Percentiles rank a stretch among this genome's conserved stretches.
These are phyloP conservation scores for Picathartes gymnocephalus DNA, from an alignment of 2,113 vertebrate genomes.

Conservation along the genomic window DNA sequence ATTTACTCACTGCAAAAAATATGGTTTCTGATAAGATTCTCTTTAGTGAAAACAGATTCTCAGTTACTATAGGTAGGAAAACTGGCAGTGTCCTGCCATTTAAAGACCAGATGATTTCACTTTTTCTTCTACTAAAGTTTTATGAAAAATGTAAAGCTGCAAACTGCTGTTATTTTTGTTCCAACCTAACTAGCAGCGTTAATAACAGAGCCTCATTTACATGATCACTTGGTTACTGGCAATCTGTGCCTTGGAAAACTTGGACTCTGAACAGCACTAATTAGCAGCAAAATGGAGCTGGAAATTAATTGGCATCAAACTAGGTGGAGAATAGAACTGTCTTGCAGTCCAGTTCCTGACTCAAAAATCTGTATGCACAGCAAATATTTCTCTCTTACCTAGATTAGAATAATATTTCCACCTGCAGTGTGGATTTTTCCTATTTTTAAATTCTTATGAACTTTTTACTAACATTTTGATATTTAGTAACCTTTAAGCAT, in stretches of 20 bases:
- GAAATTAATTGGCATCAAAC: conserved; percentile 46
- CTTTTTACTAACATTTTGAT: background rate
- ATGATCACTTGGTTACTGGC: conserved; percentile 4
- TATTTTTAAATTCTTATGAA: background rate
- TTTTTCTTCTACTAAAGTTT: background rate
- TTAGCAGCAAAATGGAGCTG: conserved; percentile 24
- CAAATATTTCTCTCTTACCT: background rate
- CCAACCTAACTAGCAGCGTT: background rate
- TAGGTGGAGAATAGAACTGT: background rate
- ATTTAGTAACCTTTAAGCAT: background rate
- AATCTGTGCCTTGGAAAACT: conserved; percentile 31
- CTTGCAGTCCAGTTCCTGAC: background rate
- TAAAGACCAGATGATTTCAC: background rate
- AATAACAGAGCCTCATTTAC: conserved; percentile 5
- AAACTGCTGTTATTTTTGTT: conserved; percentile 24
- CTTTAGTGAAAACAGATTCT: background rate
- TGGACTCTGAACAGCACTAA: conserved; percentile 29
- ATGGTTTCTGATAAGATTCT: background rate
- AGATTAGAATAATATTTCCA: background rate
- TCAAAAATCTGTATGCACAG: background rate
- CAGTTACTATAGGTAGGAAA: background rate
- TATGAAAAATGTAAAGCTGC: background rate
- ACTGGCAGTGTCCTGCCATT: background rate
- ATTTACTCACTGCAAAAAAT: background rate
- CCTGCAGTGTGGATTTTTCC: background rate